phyloP scores from a whole-genome alignment of 2,113 vertebrate species.

The Sceloporus tristichus region DNA sequence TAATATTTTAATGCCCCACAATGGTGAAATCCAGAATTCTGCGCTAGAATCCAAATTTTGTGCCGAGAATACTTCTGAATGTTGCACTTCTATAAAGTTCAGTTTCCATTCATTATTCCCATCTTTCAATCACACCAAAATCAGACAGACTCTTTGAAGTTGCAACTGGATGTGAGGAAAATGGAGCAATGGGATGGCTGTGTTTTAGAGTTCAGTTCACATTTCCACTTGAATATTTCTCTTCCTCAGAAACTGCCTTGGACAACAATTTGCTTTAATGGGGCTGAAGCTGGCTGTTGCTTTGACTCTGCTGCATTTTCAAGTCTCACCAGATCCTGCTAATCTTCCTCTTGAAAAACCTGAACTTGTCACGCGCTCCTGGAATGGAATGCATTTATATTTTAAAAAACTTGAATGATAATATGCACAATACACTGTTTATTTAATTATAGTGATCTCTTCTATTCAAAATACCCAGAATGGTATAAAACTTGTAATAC shows the following conservation, averaged over 20 bases:
- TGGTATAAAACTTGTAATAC: background rate
- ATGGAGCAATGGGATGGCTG: no score
- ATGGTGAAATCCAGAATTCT: no score
- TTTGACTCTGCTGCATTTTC: conserved; percentile 74
- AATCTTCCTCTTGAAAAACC: conserved; percentile 71
- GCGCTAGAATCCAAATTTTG: no score
- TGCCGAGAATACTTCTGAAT: no score
- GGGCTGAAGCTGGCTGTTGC: conserved; percentile 81
- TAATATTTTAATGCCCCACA: no score
- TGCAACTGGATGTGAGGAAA: no score
- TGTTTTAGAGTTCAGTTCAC: background rate
- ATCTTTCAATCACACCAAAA: no score
- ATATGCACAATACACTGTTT: background rate
- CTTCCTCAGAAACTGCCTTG: conserved; percentile 84
- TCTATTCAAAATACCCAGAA: background rate
- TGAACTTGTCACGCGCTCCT: conserved; percentile 75
- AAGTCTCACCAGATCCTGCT: conserved; percentile 73
- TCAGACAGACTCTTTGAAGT: no score
- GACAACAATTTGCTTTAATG: conserved; percentile 85
- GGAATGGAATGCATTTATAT: conserved; percentile 81
- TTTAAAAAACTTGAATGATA: conserved; percentile 63
- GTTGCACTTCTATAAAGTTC: no score
- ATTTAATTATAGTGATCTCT: background rate
- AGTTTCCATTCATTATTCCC: no score
- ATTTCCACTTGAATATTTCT: background rate